A percentile compares a stretch with the other conserved stretches of the same genome.
phyloP scores from a whole-genome alignment of 2,113 vertebrate genomes.

The Catharus fuscescens region DNA sequence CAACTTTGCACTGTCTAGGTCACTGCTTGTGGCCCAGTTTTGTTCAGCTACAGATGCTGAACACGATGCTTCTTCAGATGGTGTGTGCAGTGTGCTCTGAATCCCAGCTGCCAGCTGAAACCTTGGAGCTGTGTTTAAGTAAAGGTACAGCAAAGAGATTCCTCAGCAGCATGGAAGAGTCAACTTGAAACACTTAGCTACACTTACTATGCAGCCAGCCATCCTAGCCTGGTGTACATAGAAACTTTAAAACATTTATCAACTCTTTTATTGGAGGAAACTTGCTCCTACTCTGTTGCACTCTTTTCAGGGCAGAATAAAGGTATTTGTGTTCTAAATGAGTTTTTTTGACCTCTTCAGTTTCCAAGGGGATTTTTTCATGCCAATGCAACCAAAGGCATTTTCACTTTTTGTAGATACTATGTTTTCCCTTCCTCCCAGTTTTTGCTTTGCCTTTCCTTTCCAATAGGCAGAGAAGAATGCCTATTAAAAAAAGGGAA shows the following conservation, averaged over 20 bases:
- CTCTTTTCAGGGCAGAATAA: background rate
- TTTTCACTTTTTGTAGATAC: background rate
- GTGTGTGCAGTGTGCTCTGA: background rate
- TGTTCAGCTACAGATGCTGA: background rate
- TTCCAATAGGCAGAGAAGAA: background rate
- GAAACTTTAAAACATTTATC: background rate
- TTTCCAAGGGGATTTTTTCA: background rate
- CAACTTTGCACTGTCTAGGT: background rate
- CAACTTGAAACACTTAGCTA: background rate
- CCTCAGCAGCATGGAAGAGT: background rate
- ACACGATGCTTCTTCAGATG: background rate
- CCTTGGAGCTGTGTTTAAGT: background rate
- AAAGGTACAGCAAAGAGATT: background rate
- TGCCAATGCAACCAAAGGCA: background rate
- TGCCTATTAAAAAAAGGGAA: background rate
- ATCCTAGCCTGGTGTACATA: background rate
- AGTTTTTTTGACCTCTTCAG: rapidly evolving
- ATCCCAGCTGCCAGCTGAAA: background rate
- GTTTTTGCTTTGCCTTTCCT: background rate
- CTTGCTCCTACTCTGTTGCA: background rate
- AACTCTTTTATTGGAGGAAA: background rate
- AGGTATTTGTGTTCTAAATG: background rate
- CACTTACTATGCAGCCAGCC: background rate
- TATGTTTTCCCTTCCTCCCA: background rate
- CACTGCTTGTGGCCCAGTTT: background rate